phyloP scores from a whole-genome alignment of 1,140 invertebrate genomes.

The Charaxes varanes region DNA sequence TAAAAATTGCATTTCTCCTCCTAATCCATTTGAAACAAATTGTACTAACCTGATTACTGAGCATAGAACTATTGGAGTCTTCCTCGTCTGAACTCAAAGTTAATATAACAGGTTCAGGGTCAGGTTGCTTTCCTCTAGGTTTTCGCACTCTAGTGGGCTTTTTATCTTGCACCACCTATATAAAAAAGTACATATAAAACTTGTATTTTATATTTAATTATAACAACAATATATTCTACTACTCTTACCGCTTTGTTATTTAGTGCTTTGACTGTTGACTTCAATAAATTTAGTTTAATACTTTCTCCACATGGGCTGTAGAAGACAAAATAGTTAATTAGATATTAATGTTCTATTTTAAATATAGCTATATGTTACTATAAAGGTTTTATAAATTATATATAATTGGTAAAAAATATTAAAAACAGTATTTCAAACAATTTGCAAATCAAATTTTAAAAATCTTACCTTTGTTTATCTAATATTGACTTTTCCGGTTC shows the following conservation, averaged over 20 bases:
- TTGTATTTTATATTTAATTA: background rate
- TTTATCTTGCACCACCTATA: conserved; percentile 38
- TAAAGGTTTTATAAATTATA: no score
- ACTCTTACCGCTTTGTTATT: conserved; percentile 57
- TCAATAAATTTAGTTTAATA: conserved; percentile 69
- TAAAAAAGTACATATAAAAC: background rate
- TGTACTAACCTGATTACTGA: conserved; percentile 45
- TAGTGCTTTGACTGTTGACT: conserved; percentile 53
- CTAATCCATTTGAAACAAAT: background rate
- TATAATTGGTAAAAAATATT: no score
- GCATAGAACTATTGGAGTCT: conserved; percentile 67
- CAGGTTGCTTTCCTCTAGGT: conserved; percentile 64
- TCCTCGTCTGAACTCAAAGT: conserved; percentile 80
- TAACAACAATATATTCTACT: conserved; percentile 8
- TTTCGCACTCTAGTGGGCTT: conserved; percentile 55
- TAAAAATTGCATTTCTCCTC: background rate
- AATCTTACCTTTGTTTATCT: conserved; percentile 31
- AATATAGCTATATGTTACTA: no score
- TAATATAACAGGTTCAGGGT: conserved; percentile 78
- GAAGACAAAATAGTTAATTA: conserved; percentile 23
- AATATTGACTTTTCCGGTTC: conserved; percentile 45
- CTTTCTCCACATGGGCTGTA: conserved; percentile 48
- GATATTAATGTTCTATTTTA: no score
- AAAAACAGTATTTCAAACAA: no score
- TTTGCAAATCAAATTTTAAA: conserved; percentile 11